phyloP scores from a whole-genome alignment of 1,140 invertebrate species.

The Nymphalis io region DNA sequence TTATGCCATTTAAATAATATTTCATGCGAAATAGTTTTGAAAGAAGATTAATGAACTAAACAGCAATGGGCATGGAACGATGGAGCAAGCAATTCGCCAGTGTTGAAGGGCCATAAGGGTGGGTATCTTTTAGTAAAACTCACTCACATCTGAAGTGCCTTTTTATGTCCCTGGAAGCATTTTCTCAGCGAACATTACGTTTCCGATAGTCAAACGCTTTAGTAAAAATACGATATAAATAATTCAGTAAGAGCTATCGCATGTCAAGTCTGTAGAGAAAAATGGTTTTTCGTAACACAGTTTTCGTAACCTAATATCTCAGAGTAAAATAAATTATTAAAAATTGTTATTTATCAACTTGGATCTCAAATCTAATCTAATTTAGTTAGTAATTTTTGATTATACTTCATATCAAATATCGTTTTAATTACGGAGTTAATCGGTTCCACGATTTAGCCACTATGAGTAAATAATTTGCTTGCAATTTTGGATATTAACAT shows the following conservation, averaged over 20 bases:
- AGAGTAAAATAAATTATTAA: too few species aligned
- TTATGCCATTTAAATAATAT: too few species aligned
- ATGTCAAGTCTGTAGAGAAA: not conserved
- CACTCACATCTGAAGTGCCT: constrained; percentile 42
- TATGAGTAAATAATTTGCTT: too few species aligned
- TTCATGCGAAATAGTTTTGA: too few species aligned
- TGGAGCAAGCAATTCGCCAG: not conserved
- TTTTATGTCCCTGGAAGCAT: constrained; percentile 45
- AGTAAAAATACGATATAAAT: constrained; percentile 50
- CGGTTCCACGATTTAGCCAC: too few species aligned
- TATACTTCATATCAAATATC: too few species aligned
- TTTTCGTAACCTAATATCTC: too few species aligned
- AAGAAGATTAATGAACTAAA: too few species aligned
- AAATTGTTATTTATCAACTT: too few species aligned
- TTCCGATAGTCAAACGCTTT: constrained; percentile 48
- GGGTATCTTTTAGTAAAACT: constrained; percentile 5
- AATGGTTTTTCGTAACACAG: not conserved
- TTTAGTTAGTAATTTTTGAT: too few species aligned
- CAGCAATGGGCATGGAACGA: not conserved
- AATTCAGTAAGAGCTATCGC: constrained; percentile 39
- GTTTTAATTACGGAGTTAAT: too few species aligned
- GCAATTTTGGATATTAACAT: not conserved
- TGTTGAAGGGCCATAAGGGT: not conserved
- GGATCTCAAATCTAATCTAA: too few species aligned
- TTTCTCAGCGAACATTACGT: constrained; percentile 39